Conservation (phyloP, 2,113 vertebrate species). For the Percopsis transmontana region DNA sequence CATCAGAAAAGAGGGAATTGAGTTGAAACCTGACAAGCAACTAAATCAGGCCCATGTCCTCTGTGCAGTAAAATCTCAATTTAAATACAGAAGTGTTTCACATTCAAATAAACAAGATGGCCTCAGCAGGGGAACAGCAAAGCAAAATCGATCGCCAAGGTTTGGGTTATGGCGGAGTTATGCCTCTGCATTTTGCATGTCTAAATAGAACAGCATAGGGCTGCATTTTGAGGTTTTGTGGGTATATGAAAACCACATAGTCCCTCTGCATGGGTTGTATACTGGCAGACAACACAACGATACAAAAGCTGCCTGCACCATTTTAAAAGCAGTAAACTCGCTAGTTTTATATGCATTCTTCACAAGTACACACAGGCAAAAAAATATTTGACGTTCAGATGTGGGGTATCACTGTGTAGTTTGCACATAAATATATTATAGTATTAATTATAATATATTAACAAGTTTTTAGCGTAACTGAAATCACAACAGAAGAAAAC, state of each 20-base stretch:
- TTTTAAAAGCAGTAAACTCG: neutral
- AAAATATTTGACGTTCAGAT: conserved; percentile 2
- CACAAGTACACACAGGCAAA: neutral
- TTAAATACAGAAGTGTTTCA: conserved; percentile 59
- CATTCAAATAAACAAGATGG: conserved; percentile 62
- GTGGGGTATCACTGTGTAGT: neutral
- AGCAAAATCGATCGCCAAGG: conserved; percentile 38
- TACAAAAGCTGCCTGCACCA: neutral
- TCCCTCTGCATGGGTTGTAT: conserved; percentile 5
- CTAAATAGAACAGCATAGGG: conserved; percentile 37
- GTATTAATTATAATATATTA: too few species aligned
- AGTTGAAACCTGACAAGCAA: conserved; percentile 48
- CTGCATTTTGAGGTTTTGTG: conserved; percentile 12
- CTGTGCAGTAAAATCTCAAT: conserved; percentile 44
- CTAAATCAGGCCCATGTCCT: conserved; percentile 38
- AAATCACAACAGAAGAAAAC: too few species aligned
- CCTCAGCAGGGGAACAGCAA: conserved; percentile 48
- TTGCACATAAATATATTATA: too few species aligned
- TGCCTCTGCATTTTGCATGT: conserved; percentile 32
- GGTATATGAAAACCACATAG: conserved; percentile 28
- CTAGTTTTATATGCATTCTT: neutral
- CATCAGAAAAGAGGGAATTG: neutral
- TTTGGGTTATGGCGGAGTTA: conserved; percentile 44
- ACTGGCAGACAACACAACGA: neutral
- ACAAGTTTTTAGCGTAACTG: too few species aligned